Evolutionary conservation across 2,113 vertebrate genomes (phyloP).

Genomic region (Columba janthina): DNA sequence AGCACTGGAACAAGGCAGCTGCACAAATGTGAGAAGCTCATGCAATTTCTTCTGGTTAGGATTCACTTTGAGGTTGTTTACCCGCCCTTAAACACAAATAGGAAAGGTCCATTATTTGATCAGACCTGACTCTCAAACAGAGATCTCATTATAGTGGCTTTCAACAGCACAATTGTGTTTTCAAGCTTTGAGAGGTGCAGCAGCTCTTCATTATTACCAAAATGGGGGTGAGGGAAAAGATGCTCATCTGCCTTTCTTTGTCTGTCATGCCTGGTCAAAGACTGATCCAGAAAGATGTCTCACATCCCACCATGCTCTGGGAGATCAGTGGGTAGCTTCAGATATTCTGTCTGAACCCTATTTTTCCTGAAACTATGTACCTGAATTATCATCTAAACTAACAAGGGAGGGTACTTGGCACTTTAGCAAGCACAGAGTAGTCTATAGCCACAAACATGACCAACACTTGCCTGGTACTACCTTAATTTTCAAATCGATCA

Average conservation of each 20-base stretch:
- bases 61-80: slow-evolving; percentile 55
- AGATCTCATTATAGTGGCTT: slow-evolving; percentile 23
- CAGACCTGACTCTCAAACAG: slow-evolving; percentile 34
- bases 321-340: not conserved
- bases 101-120: slow-evolving; percentile 55
- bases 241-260: not conserved
- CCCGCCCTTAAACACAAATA: slow-evolving; percentile 30
- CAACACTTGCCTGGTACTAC: not conserved
- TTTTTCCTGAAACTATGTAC: not conserved
- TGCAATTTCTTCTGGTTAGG: slow-evolving; percentile 27
- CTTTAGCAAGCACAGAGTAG: not conserved
- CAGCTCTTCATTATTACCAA: slow-evolving; percentile 29
- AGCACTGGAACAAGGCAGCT: not conserved
- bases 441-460: not conserved
- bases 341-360: not conserved
- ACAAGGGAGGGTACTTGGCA: not conserved
- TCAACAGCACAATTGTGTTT: slow-evolving; percentile 16
- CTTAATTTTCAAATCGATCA: not conserved
- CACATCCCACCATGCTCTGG: not conserved
- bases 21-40: not conserved
- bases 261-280: not conserved
- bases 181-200: not conserved
- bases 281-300: not conserved
- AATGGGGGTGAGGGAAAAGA: not conserved
- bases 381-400: not conserved